A percentile compares a stretch with the other conserved stretches of the same genome.
These are phyloP conservation scores for Anguilla rostrata DNA, from an alignment of 2,113 vertebrate species.

Conservation along the genomic window DNA sequence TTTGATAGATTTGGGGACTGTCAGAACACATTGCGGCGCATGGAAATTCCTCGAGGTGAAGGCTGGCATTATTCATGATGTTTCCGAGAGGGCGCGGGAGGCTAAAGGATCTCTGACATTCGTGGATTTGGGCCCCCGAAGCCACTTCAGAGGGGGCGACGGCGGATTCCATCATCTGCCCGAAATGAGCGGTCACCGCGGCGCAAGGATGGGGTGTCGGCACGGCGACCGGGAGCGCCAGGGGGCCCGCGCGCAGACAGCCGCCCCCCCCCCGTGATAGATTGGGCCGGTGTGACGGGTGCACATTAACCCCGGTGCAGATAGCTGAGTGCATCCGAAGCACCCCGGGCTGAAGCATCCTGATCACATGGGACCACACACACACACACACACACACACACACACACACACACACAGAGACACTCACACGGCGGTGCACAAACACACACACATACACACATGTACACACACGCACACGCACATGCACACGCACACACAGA, in stretches of 20 bases:
- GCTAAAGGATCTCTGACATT: slow-evolving; percentile 69
- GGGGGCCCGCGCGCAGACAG: slow-evolving; percentile 76
- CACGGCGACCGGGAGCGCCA: slow-evolving; percentile 72
- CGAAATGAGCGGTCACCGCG: slow-evolving; percentile 77
- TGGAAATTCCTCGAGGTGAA: slow-evolving; percentile 29
- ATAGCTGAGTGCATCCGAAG: slow-evolving; percentile 62
- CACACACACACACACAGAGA: not conserved
- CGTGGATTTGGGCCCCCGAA: slow-evolving; percentile 70
- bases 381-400: slow-evolving; percentile 40
- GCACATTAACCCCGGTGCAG: slow-evolving; percentile 69
- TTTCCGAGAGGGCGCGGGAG: slow-evolving; percentile 53
- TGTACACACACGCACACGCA: slow-evolving; percentile 5
- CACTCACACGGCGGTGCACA: not conserved
- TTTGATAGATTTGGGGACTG: not conserved
- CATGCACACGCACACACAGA: not conserved
- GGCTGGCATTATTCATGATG: slow-evolving; percentile 56
- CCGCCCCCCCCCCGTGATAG: slow-evolving; percentile 67
- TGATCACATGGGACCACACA: slow-evolving; percentile 37
- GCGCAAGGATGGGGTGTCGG: slow-evolving; percentile 58
- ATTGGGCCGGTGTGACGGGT: slow-evolving; percentile 65
- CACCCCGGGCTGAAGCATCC: slow-evolving; percentile 30
- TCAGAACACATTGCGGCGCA: not conserved
- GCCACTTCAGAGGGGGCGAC: slow-evolving; percentile 55
- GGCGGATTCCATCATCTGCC: slow-evolving; percentile 72
- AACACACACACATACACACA: slow-evolving; percentile 24